Evolutionary conservation across 2,888 invertebrate species (phyloP).

Genomic region (Caenorhabditis sp.): DNA sequence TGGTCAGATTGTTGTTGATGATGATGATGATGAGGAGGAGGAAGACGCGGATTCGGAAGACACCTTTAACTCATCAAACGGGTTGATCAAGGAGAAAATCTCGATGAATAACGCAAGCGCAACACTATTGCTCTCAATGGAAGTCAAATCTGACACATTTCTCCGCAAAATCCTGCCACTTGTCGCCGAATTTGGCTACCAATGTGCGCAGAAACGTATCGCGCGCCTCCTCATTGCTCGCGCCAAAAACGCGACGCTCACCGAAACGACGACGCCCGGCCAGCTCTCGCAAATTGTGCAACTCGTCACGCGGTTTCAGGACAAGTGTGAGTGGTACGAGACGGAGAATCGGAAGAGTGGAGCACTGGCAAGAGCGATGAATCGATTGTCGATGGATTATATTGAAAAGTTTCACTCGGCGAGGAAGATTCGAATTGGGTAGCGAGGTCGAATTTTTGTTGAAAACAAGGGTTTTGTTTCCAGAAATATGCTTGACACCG

Average conservation of each 20-base stretch:
- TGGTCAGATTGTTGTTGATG: not conserved
- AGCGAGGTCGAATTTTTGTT: too few species aligned
- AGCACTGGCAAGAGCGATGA: slow-evolving; percentile 25
- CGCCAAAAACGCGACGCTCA: slow-evolving; percentile 42
- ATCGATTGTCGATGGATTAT: slow-evolving; percentile 80
- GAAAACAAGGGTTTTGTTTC: too few species aligned
- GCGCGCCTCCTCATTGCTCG: slow-evolving; percentile 76
- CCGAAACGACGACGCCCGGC: slow-evolving; percentile 30
- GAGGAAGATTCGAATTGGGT: slow-evolving; percentile 79
- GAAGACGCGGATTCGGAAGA: slow-evolving; percentile 10
- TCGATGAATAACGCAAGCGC: slow-evolving; percentile 28
- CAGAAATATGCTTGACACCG: slow-evolving; percentile 82
- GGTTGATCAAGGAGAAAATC: not conserved
- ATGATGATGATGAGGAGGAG: slow-evolving; percentile 26
- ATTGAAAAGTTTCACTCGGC: slow-evolving; percentile 89
- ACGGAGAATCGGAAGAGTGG: slow-evolving; percentile 25
- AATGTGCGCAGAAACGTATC: slow-evolving; percentile 87
- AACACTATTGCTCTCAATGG: slow-evolving; percentile 33
- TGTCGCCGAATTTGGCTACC: slow-evolving; percentile 81
- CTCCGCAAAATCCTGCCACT: slow-evolving; percentile 37
- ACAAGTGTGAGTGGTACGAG: slow-evolving; percentile 42
- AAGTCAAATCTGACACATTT: slow-evolving; percentile 27
- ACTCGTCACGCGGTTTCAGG: slow-evolving; percentile 35
- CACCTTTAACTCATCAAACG: not conserved
- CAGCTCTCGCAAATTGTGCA: slow-evolving; percentile 38